These are phyloP conservation scores for Zaprionus camerounensis DNA, from an alignment of 1,140 invertebrate species.

Conservation along the genomic window DNA sequence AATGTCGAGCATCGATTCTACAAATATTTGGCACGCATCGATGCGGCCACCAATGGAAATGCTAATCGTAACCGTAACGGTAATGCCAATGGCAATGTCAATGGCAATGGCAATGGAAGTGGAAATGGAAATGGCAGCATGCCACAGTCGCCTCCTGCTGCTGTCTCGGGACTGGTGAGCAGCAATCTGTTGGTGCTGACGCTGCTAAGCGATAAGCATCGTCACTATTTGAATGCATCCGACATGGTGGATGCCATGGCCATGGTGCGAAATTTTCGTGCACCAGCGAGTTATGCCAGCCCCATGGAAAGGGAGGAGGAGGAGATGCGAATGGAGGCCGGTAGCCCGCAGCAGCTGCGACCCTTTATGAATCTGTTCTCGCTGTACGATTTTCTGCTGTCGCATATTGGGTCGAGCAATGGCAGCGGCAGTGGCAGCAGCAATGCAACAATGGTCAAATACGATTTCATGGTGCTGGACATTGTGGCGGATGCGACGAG, in stretches of 20 bases:
- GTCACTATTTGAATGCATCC: constrained; percentile 74
- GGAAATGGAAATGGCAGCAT: constrained; percentile 10
- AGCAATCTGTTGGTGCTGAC: constrained; percentile 82
- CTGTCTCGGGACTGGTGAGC: constrained; percentile 51
- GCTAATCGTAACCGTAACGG: constrained; percentile 12
- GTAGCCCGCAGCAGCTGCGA: constrained; percentile 40
- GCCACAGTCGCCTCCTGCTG: constrained; percentile 11
- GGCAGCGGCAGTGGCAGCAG: neutral
- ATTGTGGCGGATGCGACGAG: constrained; percentile 56
- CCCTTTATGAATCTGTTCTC: constrained; percentile 75
- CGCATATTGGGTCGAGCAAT: constrained; percentile 33
- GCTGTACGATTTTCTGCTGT: constrained; percentile 78
- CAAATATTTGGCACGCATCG: constrained; percentile 74
- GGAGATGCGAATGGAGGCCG: neutral
- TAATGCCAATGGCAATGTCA: neutral
- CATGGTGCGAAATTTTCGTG: constrained; percentile 70
- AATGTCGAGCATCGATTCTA: constrained; percentile 78
- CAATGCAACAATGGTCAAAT: constrained; percentile 60
- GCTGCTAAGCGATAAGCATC: constrained; percentile 81
- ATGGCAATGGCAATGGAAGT: constrained; percentile 12
- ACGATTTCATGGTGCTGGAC: constrained; percentile 81
- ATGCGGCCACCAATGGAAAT: constrained; percentile 21
- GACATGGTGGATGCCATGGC: constrained; percentile 58
- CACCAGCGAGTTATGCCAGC: constrained; percentile 1
- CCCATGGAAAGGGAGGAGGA: constrained; percentile 1